phyloP scores from a whole-genome alignment of 2,888 invertebrate species.

The Mimachlamys varia region DNA sequence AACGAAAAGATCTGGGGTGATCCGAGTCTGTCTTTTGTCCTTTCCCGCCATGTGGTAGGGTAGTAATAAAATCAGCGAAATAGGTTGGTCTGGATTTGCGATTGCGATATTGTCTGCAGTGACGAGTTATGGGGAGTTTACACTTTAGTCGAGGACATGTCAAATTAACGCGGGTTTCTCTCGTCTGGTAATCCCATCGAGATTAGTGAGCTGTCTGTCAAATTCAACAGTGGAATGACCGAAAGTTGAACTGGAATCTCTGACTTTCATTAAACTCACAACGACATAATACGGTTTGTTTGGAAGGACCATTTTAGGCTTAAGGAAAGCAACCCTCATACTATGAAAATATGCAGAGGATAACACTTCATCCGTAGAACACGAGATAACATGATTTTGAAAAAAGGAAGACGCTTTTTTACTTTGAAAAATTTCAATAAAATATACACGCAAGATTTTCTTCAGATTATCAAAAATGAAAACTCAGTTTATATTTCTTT shows the following conservation, averaged over 20 bases:
- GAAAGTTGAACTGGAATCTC: not conserved
- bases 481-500: no score
- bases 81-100: not conserved
- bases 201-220: not conserved
- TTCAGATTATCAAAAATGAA: no score
- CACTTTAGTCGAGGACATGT: not conserved
- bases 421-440: no score
- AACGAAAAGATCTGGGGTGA: not conserved
- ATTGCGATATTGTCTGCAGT: not conserved
- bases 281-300: no score
- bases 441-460: no score
- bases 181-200: not conserved
- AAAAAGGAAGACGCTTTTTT: no score
- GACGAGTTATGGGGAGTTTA: not conserved
- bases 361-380: no score
- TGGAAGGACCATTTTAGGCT: no score
- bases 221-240: not conserved
- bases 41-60: not conserved
- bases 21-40: not conserved
- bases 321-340: no score
- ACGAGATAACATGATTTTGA: no score
- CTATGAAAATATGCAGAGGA: no score
- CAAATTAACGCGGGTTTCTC: not conserved
- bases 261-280: no score
- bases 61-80: not conserved